Evolutionary conservation across 1,140 invertebrate genomes (phyloP), one percentile per base, ranked within the genome.

Genomic region (Drosophila teissieri): DNA sequence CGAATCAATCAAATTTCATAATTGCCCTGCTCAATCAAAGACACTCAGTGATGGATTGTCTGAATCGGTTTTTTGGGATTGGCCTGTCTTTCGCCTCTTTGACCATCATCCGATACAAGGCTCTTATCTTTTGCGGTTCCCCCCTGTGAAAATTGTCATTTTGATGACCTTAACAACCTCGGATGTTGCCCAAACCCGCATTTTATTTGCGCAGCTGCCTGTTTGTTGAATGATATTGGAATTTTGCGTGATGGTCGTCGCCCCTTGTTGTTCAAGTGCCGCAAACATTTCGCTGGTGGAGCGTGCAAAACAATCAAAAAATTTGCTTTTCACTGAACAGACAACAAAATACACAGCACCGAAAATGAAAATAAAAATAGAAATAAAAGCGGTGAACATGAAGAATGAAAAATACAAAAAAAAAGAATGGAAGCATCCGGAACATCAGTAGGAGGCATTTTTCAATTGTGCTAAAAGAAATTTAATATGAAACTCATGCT

Each of bases 391-490:
- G 10, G 10, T 45, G 27, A 46, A 10, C 34, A 27, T 40, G 57
- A 27, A 24, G 27, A 52, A 56, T 19, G 51, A 51, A 14, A 12
- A 39, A 56, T 3, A 22, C 2, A 22, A 24, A 24, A 24, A 36
- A 12, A 42, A 42, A 64, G 17, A 11, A 15, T 44, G 49, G 7
- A 52, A 67, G n/a, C 54, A 57, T 53, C 36, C 40, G 36, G 27
- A 53, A 37, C 61, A 65, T 52, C 69, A 62, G 54, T 52, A 19
- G 61, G 42, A 58, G 61, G 73, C 62, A 76, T 76, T 76, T 76
- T 77, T 68, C 74, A 77, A 77, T 77, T 77, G 74, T 77, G 64
- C 69, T 76, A 77, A 77, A 77, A 77, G 74, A 76, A 77, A 77
- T 77, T 77, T 77, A 77, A 77, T 76, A 77, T 61, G 74, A 77